A percentile compares a stretch with the other conserved stretches of the same genome.
phyloP scores from a whole-genome alignment of 2,888 invertebrate species.

The Stegana nigrithorax region DNA sequence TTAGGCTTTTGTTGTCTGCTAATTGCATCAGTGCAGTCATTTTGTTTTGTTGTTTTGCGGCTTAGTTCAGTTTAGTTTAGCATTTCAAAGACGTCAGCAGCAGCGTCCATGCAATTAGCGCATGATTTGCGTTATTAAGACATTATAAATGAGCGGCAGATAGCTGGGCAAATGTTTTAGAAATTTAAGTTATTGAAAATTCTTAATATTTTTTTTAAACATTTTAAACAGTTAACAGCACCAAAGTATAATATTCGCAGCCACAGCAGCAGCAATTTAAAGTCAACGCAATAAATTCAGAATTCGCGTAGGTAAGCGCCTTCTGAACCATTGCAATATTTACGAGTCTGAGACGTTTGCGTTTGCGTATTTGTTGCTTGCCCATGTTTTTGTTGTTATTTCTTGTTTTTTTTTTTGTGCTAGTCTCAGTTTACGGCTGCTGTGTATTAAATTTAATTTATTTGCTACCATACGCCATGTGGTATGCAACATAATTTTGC shows the following conservation, averaged over 20 bases:
- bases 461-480: constrained; percentile 11
- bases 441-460: constrained; percentile 19
- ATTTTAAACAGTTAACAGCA: no score
- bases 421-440: not conserved
- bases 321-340: constrained; percentile 15
- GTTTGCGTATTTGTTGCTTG: not conserved
- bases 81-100: no score
- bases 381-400: not conserved
- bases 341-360: constrained; percentile 5
- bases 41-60: not conserved
- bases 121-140: constrained; percentile 15
- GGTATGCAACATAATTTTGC: constrained; percentile 7
- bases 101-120: constrained; percentile 1
- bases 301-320: constrained; percentile 8
- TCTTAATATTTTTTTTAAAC: no score
- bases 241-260: not conserved
- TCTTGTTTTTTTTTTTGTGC: not conserved
- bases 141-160: not conserved
- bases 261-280: not conserved
- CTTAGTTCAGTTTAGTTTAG: no score
- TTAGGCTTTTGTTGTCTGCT: constrained; percentile 12
- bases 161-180: no score
- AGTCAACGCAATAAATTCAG: constrained; percentile 11
- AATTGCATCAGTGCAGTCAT: constrained; percentile 13
- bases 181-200: no score